phyloP scores from a whole-genome alignment of 2,888 invertebrate genomes.

The Nebria salina region DNA sequence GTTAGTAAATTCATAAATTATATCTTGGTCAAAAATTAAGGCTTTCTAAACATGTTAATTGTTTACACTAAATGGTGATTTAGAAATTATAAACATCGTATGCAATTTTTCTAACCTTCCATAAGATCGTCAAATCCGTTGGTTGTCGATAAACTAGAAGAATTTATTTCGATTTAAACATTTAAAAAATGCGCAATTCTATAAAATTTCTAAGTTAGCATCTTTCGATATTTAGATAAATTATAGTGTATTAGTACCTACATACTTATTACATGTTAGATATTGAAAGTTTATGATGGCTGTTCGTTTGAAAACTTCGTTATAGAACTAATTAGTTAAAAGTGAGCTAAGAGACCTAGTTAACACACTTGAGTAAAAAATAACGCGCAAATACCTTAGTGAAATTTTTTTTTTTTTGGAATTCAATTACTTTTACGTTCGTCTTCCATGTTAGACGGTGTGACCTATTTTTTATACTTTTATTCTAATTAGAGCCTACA shows the following conservation, averaged over 20 bases:
- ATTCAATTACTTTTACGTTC: conserved; percentile 26
- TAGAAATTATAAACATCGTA: too few species aligned
- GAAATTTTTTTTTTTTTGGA: conserved; percentile 30
- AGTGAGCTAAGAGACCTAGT: conserved; percentile 39
- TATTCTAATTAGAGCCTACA: neutral
- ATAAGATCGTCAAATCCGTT: too few species aligned
- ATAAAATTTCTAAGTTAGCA: neutral
- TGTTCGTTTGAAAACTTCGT: conserved; percentile 26
- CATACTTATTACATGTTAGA: neutral
- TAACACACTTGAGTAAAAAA: conserved; percentile 40
- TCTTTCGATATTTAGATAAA: neutral
- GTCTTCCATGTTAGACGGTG: neutral
- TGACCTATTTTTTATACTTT: conserved; percentile 21
- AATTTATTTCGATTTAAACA: too few species aligned
- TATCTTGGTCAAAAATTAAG: too few species aligned
- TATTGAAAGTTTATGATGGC: conserved; percentile 30
- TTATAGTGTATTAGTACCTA: neutral
- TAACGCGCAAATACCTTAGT: conserved; percentile 27
- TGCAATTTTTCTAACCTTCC: too few species aligned
- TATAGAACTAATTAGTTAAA: conserved; percentile 38
- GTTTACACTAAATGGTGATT: too few species aligned
- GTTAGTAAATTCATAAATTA: too few species aligned
- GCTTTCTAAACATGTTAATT: too few species aligned
- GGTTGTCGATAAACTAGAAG: too few species aligned
- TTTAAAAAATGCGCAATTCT: too few species aligned